phyloP scores from a whole-genome alignment of 37 sponge, comb jelly and placozoan species.

The Eunapius fragilis region DNA sequence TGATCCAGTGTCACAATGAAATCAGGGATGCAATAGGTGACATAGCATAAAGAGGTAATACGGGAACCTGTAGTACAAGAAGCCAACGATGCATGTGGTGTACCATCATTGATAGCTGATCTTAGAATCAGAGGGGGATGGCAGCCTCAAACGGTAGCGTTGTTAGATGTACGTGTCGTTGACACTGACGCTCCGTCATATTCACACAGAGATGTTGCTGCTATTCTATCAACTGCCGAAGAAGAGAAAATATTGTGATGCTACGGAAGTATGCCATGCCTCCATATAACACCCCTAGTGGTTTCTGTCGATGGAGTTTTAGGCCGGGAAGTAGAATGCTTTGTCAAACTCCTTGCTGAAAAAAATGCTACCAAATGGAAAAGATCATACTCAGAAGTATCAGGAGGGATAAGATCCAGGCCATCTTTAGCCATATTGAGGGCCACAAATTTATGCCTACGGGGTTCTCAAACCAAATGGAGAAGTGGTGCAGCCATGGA shows the following conservation, averaged over 20 bases:
- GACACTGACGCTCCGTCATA: slow-evolving; percentile 49
- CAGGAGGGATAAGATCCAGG: background rate
- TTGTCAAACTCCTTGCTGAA: slow-evolving; percentile 12
- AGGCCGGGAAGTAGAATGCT: slow-evolving; percentile 19
- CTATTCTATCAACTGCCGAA: slow-evolving; percentile 16
- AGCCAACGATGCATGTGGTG: background rate
- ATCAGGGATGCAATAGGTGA: slow-evolving; percentile 51
- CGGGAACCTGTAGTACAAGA: slow-evolving; percentile 45
- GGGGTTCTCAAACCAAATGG: slow-evolving; percentile 19
- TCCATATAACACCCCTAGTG: slow-evolving; percentile 37
- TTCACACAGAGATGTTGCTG: background rate
- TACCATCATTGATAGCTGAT: slow-evolving; percentile 37
- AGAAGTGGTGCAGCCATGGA: slow-evolving; percentile 11
- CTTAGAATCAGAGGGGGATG: slow-evolving; percentile 49
- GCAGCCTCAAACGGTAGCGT: slow-evolving; percentile 45
- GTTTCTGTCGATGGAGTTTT: slow-evolving; percentile 44
- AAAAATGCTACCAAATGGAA: slow-evolving; percentile 14
- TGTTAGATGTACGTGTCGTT: slow-evolving; percentile 60
- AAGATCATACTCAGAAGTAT: slow-evolving; percentile 8
- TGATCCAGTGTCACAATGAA: slow-evolving; percentile 46
- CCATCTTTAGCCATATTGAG: slow-evolving; percentile 17
- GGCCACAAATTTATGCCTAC: slow-evolving; percentile 22
- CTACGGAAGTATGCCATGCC: slow-evolving; percentile 24
- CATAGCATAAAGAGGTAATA: slow-evolving; percentile 27
- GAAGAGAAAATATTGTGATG: slow-evolving; percentile 17